These are phyloP conservation scores for Alfaro cultratus DNA, from an alignment of 2,797 vertebrate species.

Conservation along the genomic window DNA sequence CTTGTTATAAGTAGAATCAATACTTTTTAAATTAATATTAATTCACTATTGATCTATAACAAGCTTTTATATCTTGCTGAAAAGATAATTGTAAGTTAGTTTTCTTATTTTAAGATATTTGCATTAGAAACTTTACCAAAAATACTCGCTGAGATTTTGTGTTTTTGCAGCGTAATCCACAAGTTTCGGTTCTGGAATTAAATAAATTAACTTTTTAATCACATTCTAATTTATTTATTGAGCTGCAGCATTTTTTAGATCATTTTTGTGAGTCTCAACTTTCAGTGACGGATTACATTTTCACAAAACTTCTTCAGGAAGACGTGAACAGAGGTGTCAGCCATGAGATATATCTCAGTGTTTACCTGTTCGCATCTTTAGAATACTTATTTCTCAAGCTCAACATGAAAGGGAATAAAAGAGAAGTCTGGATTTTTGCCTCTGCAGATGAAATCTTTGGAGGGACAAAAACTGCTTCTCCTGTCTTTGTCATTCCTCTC, in stretches of 20 bases:
- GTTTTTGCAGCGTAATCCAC: neutral
- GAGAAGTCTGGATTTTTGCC: slow-evolving; percentile 33
- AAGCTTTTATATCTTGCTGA: too few relatives aligned
- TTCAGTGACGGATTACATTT: neutral
- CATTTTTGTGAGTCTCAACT: neutral
- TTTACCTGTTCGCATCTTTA: slow-evolving; percentile 49
- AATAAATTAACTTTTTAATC: neutral
- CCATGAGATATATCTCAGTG: slow-evolving; percentile 32
- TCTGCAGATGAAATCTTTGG: slow-evolving; percentile 31
- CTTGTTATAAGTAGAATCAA: too few relatives aligned
- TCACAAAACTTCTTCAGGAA: slow-evolving; percentile 50
- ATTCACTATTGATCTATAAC: too few relatives aligned
- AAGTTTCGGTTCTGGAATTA: neutral
- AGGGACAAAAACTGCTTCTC: slow-evolving; percentile 45
- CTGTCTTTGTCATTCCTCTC: slow-evolving; percentile 52
- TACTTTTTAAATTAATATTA: too few relatives aligned
- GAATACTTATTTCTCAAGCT: slow-evolving; percentile 39
- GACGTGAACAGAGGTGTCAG: slow-evolving; percentile 37
- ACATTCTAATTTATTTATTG: neutral
- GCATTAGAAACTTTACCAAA: too few relatives aligned
- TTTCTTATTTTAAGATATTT: too few relatives aligned
- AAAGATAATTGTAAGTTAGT: too few relatives aligned
- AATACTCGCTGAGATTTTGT: too few relatives aligned
- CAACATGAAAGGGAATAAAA: slow-evolving; percentile 57
- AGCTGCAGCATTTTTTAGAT: neutral